Conservation (phyloP, 1,140 invertebrate genomes). For the Nasonia longicornis region DNA sequence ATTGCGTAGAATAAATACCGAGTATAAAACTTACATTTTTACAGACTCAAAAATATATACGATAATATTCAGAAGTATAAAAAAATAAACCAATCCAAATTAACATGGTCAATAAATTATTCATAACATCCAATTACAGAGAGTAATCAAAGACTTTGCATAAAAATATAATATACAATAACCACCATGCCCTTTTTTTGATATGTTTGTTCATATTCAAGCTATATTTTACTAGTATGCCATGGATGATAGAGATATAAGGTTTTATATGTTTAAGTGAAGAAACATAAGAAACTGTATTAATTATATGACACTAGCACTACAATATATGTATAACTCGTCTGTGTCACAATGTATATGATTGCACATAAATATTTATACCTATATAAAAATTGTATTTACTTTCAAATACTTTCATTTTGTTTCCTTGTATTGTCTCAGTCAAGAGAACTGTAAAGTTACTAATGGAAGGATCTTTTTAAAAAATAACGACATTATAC, state of each 20-base stretch:
- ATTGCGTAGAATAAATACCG: no score
- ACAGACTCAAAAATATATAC: constrained; percentile 4
- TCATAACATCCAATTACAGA: neutral
- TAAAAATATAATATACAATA: neutral
- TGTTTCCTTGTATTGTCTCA: neutral
- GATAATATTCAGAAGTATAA: neutral
- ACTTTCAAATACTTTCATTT: constrained; percentile 45
- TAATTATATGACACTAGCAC: neutral
- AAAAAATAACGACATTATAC: constrained; percentile 34
- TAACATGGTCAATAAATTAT: constrained; percentile 5
- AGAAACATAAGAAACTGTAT: neutral
- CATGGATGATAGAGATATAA: neutral
- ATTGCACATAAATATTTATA: constrained; percentile 39
- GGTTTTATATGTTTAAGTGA: constrained; percentile 12
- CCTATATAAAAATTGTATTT: constrained; percentile 24
- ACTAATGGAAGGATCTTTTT: neutral
- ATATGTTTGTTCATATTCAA: constrained; percentile 21
- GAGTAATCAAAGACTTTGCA: neutral
- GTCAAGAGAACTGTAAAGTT: constrained; percentile 3
- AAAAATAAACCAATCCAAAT: constrained; percentile 20
- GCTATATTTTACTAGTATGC: neutral
- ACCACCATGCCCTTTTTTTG: neutral
- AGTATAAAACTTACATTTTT: neutral
- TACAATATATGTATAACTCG: neutral
- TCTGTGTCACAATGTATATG: neutral